Evolutionary conservation across 2,888 invertebrate genomes (phyloP).

Genomic region (Drosophila helvetica): DNA sequence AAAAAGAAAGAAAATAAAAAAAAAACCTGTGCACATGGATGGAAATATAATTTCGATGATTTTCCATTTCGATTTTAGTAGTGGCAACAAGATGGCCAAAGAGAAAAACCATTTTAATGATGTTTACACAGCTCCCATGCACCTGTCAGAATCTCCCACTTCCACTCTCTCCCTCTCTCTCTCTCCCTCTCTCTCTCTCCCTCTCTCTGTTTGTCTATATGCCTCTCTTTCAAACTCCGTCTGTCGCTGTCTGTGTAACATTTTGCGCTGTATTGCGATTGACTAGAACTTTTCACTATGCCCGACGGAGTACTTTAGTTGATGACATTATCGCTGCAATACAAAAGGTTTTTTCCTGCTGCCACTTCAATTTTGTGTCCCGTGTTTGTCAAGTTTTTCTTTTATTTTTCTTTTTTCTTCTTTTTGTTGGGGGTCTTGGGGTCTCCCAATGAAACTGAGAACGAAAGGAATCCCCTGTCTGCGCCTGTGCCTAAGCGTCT

Average conservation of each 20-base stretch:
- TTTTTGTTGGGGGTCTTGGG: not conserved
- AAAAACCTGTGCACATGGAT: slow-evolving; percentile 20
- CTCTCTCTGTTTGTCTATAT: not conserved
- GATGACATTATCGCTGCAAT: slow-evolving; percentile 74
- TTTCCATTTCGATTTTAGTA: slow-evolving; percentile 56
- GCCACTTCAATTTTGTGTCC: slow-evolving; percentile 44
- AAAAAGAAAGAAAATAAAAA: slow-evolving; percentile 12
- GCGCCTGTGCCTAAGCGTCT: slow-evolving; percentile 34
- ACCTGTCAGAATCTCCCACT: slow-evolving; percentile 25
- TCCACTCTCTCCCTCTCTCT: not conserved
- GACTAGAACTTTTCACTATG: slow-evolving; percentile 74
- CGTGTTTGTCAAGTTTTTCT: slow-evolving; percentile 30
- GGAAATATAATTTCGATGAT: slow-evolving; percentile 64
- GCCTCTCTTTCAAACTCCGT: slow-evolving; percentile 8
- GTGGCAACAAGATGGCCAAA: slow-evolving; percentile 15
- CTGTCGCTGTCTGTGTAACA: slow-evolving; percentile 24
- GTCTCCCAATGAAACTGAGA: slow-evolving; percentile 29
- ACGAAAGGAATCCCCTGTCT: slow-evolving; percentile 1
- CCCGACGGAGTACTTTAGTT: slow-evolving; percentile 75
- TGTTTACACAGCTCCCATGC: slow-evolving; percentile 61
- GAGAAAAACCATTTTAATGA: slow-evolving; percentile 65
- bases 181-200: slow-evolving; percentile 6
- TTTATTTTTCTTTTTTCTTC: slow-evolving; percentile 16
- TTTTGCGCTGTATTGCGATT: slow-evolving; percentile 72
- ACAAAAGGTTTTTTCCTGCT: slow-evolving; percentile 61